Evolutionary conservation across 2,797 vertebrate genomes (phyloP).

Genomic region (Macrochelys suwanniensis): DNA sequence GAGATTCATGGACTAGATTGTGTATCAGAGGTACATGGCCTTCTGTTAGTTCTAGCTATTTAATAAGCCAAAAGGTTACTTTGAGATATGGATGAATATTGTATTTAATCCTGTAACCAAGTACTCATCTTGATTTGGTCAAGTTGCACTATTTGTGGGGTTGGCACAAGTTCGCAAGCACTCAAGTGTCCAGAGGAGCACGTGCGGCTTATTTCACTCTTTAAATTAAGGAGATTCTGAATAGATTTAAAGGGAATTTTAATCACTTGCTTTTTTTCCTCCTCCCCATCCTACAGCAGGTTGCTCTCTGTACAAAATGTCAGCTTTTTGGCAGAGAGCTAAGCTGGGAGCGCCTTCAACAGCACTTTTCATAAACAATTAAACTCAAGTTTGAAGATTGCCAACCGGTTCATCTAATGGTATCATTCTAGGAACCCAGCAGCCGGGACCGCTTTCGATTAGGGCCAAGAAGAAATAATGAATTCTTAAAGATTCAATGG

Average conservation of each 20-base stretch:
- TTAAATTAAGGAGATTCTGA: conserved; percentile 63
- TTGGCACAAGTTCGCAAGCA: conserved; percentile 7
- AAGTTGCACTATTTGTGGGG: not conserved
- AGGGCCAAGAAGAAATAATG: not conserved
- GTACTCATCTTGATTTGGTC: not conserved
- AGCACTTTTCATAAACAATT: not conserved
- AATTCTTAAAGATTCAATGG: not conserved
- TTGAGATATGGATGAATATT: not conserved
- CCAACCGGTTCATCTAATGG: too few species aligned
- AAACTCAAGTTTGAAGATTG: not conserved
- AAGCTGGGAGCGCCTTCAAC: not conserved
- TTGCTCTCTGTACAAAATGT: conserved; percentile 40
- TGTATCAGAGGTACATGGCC: not conserved
- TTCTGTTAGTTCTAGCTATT: not conserved
- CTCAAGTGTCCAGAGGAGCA: conserved; percentile 36
- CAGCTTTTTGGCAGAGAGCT: conserved; percentile 24
- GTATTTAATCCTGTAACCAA: not conserved
- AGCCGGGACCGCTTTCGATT: not conserved
- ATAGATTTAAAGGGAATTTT: conserved; percentile 51
- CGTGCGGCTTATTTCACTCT: conserved; percentile 54
- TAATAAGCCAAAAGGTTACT: not conserved
- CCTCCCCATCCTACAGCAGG: not conserved
- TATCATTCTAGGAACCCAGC: not conserved
- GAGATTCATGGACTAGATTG: not conserved
- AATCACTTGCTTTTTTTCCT: conserved; percentile 22